Percentiles rank a stretch among this genome's conserved stretches.
Conservation (phyloP, 2,797 vertebrate genomes). For the Esox lucius region DNA sequence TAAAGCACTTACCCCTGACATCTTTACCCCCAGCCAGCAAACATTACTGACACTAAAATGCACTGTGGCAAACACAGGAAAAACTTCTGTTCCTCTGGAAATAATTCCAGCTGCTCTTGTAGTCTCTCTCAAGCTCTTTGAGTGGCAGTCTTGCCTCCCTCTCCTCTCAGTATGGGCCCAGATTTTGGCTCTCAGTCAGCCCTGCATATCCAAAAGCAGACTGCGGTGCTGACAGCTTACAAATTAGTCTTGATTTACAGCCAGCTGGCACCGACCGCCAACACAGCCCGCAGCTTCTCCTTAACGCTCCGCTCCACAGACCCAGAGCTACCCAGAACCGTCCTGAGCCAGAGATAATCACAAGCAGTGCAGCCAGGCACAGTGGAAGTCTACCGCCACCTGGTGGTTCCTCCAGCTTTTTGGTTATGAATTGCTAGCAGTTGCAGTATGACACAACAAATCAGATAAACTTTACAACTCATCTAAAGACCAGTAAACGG, state of each 20-base stretch:
- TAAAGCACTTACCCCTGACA: background rate
- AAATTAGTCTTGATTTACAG: slow-evolving; percentile 81
- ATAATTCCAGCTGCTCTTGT: slow-evolving; percentile 75
- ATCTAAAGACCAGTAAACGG: slow-evolving; percentile 21
- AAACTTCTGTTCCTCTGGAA: slow-evolving; percentile 78
- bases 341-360: slow-evolving; percentile 40
- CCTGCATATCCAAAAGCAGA: slow-evolving; percentile 70
- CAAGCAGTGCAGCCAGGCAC: slow-evolving; percentile 41
- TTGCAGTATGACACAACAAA: no score
- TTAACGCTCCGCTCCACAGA: slow-evolving; percentile 58
- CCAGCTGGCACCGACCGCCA: slow-evolving; percentile 68
- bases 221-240: slow-evolving; percentile 82
- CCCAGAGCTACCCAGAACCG: slow-evolving; percentile 68
- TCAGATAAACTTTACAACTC: slow-evolving; percentile 13
- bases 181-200: slow-evolving; percentile 67
- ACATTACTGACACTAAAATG: background rate
- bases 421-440: no score
- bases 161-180: slow-evolving; percentile 60
- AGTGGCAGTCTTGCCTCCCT: slow-evolving; percentile 71
- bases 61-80: background rate
- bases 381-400: slow-evolving; percentile 74
- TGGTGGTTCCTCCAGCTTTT: slow-evolving; percentile 56
- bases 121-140: slow-evolving; percentile 68
- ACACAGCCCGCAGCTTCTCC: slow-evolving; percentile 39
- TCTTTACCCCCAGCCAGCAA: background rate